Conservation (phyloP, 2,113 vertebrate species). For the Canis aureus region DNA sequence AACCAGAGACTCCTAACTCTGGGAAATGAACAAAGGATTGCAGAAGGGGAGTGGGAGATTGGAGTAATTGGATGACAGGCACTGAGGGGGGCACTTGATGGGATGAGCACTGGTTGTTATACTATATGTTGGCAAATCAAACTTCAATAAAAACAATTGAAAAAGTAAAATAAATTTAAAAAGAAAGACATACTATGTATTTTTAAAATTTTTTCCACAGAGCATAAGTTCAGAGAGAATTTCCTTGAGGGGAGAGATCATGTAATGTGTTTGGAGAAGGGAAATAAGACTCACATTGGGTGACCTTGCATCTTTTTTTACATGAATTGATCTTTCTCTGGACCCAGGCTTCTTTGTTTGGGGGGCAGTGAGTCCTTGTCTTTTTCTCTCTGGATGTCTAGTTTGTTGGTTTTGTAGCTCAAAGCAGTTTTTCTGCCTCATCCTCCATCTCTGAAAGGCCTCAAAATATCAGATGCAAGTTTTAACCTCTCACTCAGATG, state of each 20-base stretch:
- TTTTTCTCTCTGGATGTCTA: neutral
- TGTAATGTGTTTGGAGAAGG: neutral
- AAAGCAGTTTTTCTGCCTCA: neutral
- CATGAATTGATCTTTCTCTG: neutral
- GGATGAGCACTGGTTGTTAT: too few species aligned
- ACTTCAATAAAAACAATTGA: too few species aligned
- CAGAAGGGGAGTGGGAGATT: too few species aligned
- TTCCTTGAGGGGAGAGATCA: conserved; percentile 22
- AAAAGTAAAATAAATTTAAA: too few species aligned
- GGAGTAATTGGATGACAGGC: too few species aligned
- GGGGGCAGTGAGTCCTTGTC: neutral
- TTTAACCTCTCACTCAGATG: neutral
- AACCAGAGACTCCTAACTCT: too few species aligned
- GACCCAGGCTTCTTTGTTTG: neutral
- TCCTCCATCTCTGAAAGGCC: neutral
- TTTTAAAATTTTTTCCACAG: too few species aligned
- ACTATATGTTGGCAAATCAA: too few species aligned
- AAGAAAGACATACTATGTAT: too few species aligned
- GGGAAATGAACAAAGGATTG: too few species aligned
- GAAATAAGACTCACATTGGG: neutral
- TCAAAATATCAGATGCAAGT: neutral
- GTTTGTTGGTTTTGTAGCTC: conserved; percentile 20
- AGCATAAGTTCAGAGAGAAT: neutral
- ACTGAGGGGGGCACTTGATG: too few species aligned
- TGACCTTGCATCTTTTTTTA: neutral